Percentiles rank a stretch among this genome's conserved stretches.
Conservation (phyloP, 2,113 vertebrate species). For the Oncorhynchus mykiss region DNA sequence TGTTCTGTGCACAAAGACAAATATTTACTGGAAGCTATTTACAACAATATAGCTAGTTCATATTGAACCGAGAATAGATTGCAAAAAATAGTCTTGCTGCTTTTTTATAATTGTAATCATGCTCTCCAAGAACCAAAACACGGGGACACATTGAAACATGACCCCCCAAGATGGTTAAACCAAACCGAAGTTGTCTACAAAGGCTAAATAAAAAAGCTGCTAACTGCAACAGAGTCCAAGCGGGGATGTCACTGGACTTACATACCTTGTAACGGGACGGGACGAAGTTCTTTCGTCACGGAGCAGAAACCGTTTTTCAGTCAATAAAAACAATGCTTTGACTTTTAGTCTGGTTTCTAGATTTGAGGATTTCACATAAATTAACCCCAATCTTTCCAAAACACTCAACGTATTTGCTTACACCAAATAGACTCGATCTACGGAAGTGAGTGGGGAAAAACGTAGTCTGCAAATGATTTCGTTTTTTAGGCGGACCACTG, state of each 20-base stretch:
- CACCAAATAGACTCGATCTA: conserved; percentile 16
- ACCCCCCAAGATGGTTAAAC: not conserved
- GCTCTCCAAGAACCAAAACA: not conserved
- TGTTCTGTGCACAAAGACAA: conserved; percentile 32
- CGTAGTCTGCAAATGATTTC: conserved; percentile 7
- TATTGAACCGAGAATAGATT: not conserved
- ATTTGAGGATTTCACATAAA: not conserved
- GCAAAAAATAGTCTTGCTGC: too few species aligned
- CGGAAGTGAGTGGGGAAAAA: conserved; percentile 47
- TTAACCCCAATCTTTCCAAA: too few species aligned
- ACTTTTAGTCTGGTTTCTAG: not conserved
- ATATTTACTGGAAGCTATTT: not conserved
- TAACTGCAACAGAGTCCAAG: not conserved
- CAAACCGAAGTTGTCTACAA: not conserved
- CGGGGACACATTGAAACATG: not conserved
- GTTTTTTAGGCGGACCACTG: not conserved
- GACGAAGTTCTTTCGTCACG: not conserved
- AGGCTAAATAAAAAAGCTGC: not conserved
- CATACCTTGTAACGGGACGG: conserved; percentile 36
- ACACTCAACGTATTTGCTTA: too few species aligned
- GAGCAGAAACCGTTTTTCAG: not conserved
- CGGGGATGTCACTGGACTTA: not conserved
- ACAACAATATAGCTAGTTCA: not conserved
- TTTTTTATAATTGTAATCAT: too few species aligned
- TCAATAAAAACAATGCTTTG: not conserved